phyloP scores from a whole-genome alignment of 1,140 invertebrate genomes.

The Trichoplusia ni region DNA sequence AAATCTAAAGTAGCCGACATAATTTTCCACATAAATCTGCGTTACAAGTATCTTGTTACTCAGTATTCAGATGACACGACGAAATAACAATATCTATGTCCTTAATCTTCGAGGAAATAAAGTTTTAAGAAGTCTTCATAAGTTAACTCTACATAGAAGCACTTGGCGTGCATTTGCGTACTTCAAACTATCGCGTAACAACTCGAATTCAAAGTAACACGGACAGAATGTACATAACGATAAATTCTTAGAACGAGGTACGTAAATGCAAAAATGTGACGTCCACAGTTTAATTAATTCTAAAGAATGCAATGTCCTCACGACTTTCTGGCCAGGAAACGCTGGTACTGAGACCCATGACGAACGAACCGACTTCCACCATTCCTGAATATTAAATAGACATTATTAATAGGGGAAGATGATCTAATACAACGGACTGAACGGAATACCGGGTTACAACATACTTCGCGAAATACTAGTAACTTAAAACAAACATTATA shows the following conservation, averaged over 20 bases:
- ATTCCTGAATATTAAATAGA: not conserved
- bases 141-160: too few species aligned
- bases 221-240: not conserved
- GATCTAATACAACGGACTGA: too few species aligned
- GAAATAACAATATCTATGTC: too few species aligned
- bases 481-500: too few species aligned
- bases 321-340: constrained; percentile 21
- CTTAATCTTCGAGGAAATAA: too few species aligned
- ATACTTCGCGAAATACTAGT: too few species aligned
- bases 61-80: too few species aligned
- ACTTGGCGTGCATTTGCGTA: not conserved
- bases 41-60: too few species aligned
- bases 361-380: constrained; percentile 8
- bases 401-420: not conserved
- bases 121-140: too few species aligned
- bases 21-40: too few species aligned
- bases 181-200: not conserved
- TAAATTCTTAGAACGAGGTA: not conserved
- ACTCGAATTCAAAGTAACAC: not conserved
- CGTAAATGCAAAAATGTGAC: constrained; percentile 25
- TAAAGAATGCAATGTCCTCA: constrained; percentile 17
- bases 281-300: constrained; percentile 21
- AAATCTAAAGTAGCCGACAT: too few species aligned
- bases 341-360: not conserved
- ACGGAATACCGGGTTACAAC: too few species aligned